Evolutionary conservation across 2,888 invertebrate genomes (phyloP).

Genomic region (Heteromurus nitidus): DNA sequence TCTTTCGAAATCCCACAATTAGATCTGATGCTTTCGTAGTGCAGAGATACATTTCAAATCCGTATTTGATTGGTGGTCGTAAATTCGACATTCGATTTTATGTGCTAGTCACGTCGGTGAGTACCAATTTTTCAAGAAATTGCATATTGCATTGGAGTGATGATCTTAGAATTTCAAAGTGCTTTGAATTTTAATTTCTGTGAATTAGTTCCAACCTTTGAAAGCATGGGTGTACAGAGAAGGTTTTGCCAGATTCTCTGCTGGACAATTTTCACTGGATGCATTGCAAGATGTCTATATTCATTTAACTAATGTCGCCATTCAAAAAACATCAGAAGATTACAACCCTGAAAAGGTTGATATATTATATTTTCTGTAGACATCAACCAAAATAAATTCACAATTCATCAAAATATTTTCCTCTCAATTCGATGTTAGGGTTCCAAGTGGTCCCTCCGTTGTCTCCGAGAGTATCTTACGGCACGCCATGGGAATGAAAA

Average conservation of each 20-base stretch:
- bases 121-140: neutral
- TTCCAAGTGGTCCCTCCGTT: constrained; percentile 79
- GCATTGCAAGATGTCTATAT: constrained; percentile 79
- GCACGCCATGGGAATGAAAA: constrained; percentile 78
- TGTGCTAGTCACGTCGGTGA: constrained; percentile 86
- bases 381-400: no score
- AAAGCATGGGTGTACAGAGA: constrained; percentile 80
- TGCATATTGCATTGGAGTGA: neutral
- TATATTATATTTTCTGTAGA: neutral
- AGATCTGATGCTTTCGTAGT: constrained; percentile 79
- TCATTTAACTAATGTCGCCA: constrained; percentile 80
- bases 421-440: no score
- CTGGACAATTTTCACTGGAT: constrained; percentile 79
- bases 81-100: constrained; percentile 98
- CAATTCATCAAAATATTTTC: constrained; percentile 72
- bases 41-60: constrained; percentile 90
- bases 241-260: constrained; percentile 81
- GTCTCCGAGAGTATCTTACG: constrained; percentile 78
- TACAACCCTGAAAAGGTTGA: constrained; percentile 71
- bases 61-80: constrained; percentile 91
- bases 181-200: neutral
- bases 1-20: constrained; percentile 1
- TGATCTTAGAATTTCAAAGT: no score
- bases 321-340: constrained; percentile 78
- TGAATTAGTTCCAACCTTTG: constrained; percentile 76